These are phyloP conservation scores for Dysidea cf. avara DNA, from an alignment of 37 sponge, comb jelly and placozoan genomes.

Conservation along the genomic window DNA sequence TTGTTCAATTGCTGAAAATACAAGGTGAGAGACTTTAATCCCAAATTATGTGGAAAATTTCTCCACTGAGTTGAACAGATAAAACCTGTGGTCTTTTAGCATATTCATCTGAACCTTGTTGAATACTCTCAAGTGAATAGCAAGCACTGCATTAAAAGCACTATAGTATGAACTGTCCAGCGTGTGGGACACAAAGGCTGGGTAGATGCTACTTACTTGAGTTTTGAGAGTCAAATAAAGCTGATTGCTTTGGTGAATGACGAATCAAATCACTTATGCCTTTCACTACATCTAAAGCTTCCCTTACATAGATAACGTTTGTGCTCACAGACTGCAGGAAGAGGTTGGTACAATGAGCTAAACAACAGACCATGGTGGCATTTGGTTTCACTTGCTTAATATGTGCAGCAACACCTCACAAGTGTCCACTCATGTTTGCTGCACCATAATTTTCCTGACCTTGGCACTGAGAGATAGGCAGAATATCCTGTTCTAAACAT, in stretches of 20 bases:
- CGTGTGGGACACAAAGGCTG: slow-evolving; percentile 56
- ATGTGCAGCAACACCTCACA: slow-evolving; percentile 54
- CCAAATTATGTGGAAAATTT: slow-evolving; percentile 41
- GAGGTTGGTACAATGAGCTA: slow-evolving; percentile 51
- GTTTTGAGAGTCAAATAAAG: too few relatives aligned
- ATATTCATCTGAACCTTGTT: too few relatives aligned
- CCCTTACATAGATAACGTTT: slow-evolving; percentile 4
- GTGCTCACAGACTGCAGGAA: slow-evolving; percentile 31
- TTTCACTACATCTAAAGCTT: slow-evolving; percentile 35
- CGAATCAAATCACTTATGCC: slow-evolving; percentile 37
- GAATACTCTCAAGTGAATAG: slow-evolving; percentile 35
- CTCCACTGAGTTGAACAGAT: too few relatives aligned
- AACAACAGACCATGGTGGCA: slow-evolving; percentile 52
- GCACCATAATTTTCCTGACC: slow-evolving; percentile 55
- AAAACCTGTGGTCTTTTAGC: too few relatives aligned
- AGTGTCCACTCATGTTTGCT: slow-evolving; percentile 37
- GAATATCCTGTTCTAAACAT: slow-evolving; percentile 4
- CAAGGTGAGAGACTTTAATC: slow-evolving; percentile 33
- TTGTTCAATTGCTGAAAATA: slow-evolving; percentile 44
- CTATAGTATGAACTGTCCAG: slow-evolving; percentile 59
- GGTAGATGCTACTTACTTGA: too few relatives aligned
- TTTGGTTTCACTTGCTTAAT: slow-evolving; percentile 25
- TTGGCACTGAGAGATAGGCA: slow-evolving; percentile 44
- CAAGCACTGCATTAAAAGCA: slow-evolving; percentile 40
- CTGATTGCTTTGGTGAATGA: slow-evolving; percentile 40